Evolutionary conservation across 1,140 invertebrate species (phyloP), one percentile per base, ranked within the genome.

Genomic region (Drosophila tani): DNA sequence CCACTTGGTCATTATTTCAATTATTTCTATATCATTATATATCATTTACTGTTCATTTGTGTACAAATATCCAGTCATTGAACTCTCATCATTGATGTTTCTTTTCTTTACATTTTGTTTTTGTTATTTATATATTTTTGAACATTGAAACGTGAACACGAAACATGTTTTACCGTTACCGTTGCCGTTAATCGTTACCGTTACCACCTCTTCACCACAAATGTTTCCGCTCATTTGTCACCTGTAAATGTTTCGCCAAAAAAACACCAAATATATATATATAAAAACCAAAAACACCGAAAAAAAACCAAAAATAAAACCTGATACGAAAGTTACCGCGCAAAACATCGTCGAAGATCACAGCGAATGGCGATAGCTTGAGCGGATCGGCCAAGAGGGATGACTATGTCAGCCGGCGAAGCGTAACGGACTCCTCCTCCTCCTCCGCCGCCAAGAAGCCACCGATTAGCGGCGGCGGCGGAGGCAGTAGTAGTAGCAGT

Each of bases 241-340:
- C 71, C 62, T 88, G 73, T 87, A 87, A 86, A 86, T 86, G 71
- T 87, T 66, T 71, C 79, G 56, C 75, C 17, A 76, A 79, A 66
- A 51, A 71, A 80, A 19, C 14, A 19, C 29, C 38, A 68, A 55
- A 21, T 19, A 41, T 41, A n/a, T 40, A 40, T 40, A 40, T 41
- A 50, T 29, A 50, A 56, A 63, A 58, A 50, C 9, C 8, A 35
- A 35, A 56, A 78, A 38, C 41, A 79, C 57, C 57, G 32, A 41
- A 55, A 75, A 65, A 50, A 51, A 68, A 4, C 17, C 41, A 32
- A 63, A 65, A n/a, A n/a, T n/a, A 74, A 40, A 51, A 77, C 32
- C 21, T 19, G 21, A 41, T 41, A 64, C 11, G 6, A 40, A 62
- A 90, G 85, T 67, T 84, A 66, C 53, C 85, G 65, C 85, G 85